Base-by-base conservation (phyloP, 2,113 vertebrate genomes). In the Sitta europaea region DNA sequence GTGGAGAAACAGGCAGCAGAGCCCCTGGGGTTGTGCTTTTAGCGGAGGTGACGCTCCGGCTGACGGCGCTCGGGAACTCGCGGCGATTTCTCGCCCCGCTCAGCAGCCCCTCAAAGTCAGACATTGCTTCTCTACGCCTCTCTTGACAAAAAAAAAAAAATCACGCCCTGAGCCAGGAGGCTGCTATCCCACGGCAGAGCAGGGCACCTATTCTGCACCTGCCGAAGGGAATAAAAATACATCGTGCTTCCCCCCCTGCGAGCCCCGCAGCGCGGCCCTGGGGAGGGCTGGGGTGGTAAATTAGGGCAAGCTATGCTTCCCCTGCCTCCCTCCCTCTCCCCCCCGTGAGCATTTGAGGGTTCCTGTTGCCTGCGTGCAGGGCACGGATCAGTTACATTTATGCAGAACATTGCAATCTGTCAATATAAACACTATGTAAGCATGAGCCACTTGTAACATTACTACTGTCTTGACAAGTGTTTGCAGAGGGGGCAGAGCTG, bases 351-450 rank as follows among this genome's bases (percentile, higher is more conserved):
- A 97, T 96, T 96, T 88, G 55, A 95, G 96, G 95, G 96, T 94
- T 97, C 94, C 96, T 92, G 88, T 75, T 97, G 96, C 96, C 96
- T 97, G 96, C 96, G 90, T 97, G 96, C 95, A 74, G 93, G 1
- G 42, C 28, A 21, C 13, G 5, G 92, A 91, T 96, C 93, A 27
- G 90, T 94, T 94, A 90, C 94, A 47, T 94, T 96, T 87, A 91
- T 73, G 94, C 88, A 94, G 94, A 96, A 97, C 96, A 96, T 93
- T 95, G 96, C 94, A 95, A 96, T 96, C 95, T 95, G 95, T 97
- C 95, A 96, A 97, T 95, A 96, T 79, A 96, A 95, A 95, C 92
- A 96, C 92, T 94, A 73, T 94, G 96, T 74, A 73, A 95, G 93
- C 93, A 91, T 63, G 88, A 95, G 90, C 84, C 77, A 54, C 95